A percentile compares a stretch with the other conserved stretches of the same genome.
Conservation (phyloP, 2,113 vertebrate genomes). For the Rhagologus leucostigma region DNA sequence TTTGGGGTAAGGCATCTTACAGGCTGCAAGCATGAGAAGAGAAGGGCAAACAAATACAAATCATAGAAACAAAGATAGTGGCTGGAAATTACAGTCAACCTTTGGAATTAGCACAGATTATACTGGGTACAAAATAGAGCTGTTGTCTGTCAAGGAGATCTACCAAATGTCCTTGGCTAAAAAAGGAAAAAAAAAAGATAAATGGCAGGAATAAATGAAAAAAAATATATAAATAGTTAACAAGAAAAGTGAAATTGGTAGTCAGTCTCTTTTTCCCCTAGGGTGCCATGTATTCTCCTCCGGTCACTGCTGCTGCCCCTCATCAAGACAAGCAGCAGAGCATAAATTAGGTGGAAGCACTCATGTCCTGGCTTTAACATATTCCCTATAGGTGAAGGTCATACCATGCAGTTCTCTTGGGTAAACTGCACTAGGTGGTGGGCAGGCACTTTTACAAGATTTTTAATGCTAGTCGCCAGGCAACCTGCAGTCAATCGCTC, state of each 20-base stretch:
- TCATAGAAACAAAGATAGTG: background rate
- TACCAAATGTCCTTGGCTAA: background rate
- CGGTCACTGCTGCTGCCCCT: background rate
- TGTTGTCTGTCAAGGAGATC: background rate
- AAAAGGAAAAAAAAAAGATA: background rate
- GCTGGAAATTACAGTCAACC: background rate
- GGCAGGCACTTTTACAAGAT: background rate
- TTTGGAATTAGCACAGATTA: background rate
- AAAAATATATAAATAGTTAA: background rate
- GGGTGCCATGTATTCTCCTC: background rate
- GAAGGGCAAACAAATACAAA: background rate
- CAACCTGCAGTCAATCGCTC: background rate
- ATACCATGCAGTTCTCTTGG: background rate
- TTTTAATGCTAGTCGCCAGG: background rate
- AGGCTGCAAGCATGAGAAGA: too few species aligned
- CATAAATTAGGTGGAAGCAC: background rate
- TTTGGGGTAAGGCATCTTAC: background rate
- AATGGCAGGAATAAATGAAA: background rate
- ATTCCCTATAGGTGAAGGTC: background rate
- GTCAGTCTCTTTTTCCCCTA: background rate
- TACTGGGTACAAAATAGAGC: background rate
- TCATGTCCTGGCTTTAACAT: background rate
- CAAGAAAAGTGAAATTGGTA: background rate
- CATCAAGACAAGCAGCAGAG: background rate
- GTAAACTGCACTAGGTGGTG: background rate